Conservation (phyloP, 2,113 vertebrate species). For the Pelobates fuscus region DNA sequence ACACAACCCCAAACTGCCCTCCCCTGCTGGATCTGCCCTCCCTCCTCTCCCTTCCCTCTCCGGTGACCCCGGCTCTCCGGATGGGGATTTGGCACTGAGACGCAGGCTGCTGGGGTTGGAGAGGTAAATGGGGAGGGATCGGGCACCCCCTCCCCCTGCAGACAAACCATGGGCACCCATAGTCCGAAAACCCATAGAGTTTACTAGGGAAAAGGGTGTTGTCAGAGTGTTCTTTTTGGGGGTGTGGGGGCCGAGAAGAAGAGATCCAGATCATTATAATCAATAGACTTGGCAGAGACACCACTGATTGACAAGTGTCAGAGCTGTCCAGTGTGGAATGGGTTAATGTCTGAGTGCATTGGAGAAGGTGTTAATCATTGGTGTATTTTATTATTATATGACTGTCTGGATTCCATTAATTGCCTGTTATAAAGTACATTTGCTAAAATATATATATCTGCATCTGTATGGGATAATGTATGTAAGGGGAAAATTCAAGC, state of each 20-base stretch:
- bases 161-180: slow-evolving; percentile 14
- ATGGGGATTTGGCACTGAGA: slow-evolving; percentile 36
- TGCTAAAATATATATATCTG: neutral
- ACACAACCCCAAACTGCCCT: slow-evolving; percentile 26
- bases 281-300: no score
- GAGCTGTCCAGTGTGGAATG: no score
- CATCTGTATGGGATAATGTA: no score
- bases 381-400: neutral
- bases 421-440: neutral
- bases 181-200: no score
- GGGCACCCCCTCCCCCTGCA: neutral
- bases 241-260: neutral
- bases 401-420: neutral
- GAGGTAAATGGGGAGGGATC: slow-evolving; percentile 22
- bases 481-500: no score
- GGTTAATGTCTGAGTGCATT: no score
- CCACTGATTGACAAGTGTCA: no score
- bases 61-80: slow-evolving; percentile 30
- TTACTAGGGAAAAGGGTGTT: neutral
- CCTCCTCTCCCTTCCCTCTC: slow-evolving; percentile 5
- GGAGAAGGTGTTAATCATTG: neutral
- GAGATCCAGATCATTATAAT: no score
- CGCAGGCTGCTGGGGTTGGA: slow-evolving; percentile 8
- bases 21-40: slow-evolving; percentile 10
- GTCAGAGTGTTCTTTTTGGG: neutral